Conservation (phyloP, 2,888 invertebrate species). For the Congeria kusceri region DNA sequence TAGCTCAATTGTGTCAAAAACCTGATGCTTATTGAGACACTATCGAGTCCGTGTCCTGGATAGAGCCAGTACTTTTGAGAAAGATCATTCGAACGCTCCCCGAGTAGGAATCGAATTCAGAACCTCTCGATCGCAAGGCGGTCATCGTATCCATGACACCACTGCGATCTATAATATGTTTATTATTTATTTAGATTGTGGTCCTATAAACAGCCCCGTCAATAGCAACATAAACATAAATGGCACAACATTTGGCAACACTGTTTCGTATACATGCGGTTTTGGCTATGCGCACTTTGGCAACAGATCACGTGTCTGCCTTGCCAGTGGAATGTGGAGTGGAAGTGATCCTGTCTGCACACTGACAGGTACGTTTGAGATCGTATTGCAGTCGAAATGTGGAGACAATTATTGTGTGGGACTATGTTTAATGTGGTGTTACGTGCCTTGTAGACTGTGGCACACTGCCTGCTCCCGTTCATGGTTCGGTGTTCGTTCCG, state of each 20-base stretch:
- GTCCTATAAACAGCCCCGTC: neutral
- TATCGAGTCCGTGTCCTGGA: no score
- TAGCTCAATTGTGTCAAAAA: no score
- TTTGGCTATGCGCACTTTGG: neutral
- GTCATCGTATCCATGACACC: no score
- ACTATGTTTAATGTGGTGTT: no score
- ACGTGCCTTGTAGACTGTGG: neutral
- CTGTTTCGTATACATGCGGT: neutral
- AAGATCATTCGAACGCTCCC: no score
- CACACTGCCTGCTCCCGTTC: neutral
- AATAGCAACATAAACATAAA: neutral
- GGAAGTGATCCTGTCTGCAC: neutral
- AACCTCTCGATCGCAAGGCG: no score
- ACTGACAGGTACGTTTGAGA: neutral
- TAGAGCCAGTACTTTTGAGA: no score
- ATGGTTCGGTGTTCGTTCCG: neutral
- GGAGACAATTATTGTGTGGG: no score
- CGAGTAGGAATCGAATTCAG: no score
- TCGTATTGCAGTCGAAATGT: no score
- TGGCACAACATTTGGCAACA: slow-evolving; percentile 12
- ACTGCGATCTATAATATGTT: no score
- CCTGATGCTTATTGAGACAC: no score
- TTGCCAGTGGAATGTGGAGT: slow-evolving; percentile 5
- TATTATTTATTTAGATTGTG: neutral
- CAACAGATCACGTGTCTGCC: neutral